A percentile compares a stretch with the other conserved stretches of the same genome.
phyloP scores from a whole-genome alignment of 2,888 invertebrate genomes.

The Erebia epiphron region DNA sequence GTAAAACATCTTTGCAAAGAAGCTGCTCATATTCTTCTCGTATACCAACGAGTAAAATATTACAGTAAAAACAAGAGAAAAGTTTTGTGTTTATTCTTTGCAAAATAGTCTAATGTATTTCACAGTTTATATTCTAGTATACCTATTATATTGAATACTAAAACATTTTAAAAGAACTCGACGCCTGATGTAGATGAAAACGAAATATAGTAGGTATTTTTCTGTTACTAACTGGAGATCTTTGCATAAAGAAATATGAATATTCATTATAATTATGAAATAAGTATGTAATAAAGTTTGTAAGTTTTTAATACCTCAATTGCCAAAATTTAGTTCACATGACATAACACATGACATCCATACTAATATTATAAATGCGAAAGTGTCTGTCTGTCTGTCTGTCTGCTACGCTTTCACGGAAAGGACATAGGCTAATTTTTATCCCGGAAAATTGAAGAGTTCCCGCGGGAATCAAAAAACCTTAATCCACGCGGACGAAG shows the following conservation, averaged over 20 bases:
- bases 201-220: background rate
- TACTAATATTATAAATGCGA: too few species aligned
- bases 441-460: too few species aligned
- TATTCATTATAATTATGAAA: too few species aligned
- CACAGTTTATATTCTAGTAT: slow-evolving; percentile 18
- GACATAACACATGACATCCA: too few species aligned
- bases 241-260: slow-evolving; percentile 6
- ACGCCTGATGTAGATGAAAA: slow-evolving; percentile 10
- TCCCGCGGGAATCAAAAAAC: too few species aligned
- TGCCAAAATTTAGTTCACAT: too few species aligned
- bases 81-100: slow-evolving; percentile 26
- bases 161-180: slow-evolving; percentile 9
- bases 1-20: background rate
- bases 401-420: too few species aligned
- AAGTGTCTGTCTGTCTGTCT: too few species aligned
- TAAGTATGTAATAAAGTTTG: too few species aligned
- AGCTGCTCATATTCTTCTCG: background rate
- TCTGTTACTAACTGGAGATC: slow-evolving; percentile 3
- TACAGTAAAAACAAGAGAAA: slow-evolving; percentile 23
- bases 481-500: too few species aligned
- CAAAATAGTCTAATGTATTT: slow-evolving; percentile 25
- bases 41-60: slow-evolving; percentile 8
- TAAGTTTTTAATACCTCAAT: too few species aligned
- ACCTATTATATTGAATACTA: slow-evolving; percentile 10
- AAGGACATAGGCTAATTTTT: too few species aligned